Evolutionary conservation across 2,888 invertebrate genomes (phyloP), one percentile per base, ranked within the genome.

Genomic region (Steinernema carpocapsae): DNA sequence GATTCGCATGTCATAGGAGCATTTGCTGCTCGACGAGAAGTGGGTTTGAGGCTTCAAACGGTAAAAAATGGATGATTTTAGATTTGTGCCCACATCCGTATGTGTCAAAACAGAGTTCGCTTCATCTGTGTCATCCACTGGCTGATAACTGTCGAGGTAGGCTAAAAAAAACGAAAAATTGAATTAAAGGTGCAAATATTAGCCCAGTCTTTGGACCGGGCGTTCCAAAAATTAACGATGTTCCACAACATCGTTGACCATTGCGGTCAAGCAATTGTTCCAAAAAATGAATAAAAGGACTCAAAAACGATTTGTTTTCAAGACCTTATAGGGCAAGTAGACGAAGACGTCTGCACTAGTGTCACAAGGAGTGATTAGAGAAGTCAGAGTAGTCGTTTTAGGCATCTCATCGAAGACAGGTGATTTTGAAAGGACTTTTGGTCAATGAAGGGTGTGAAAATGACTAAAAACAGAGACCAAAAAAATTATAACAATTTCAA

Each of bases 231-330:
- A 19, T 52, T 52, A 12, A 22, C 4, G 1, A 1, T 24, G 12
- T n/a, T n/a, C 22, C 10, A 22, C 52, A 52, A 2, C 52, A n/a
- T 2, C 22, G 22, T 22, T 52, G 12, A 52, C 52, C 52, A n/a
- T 52, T 52, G 19, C 52, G 52, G 52, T n/a, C n/a, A n/a, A n/a
- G n/a, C n/a, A n/a, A n/a, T n/a, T n/a, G 52, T 52, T 52, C 52
- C 52, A 52, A 52, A 52, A 52, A 52, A 19, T 52, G 1, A n/a
- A 10, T 10, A 19, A n/a, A 10, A 52, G 1, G 52, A 17, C 4
- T 1, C 10, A 12, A 22, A 52, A 12, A 19, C 10, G 37, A 10
- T 6, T 37, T 37, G 3, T 3, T 3, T 10, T 37, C 10, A 37
- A 6, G 10, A 6, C 4, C 10, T 10, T 37, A 10, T 3, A 3